Conservation (phyloP, 2,797 vertebrate genomes). For the Lates japonicus region DNA sequence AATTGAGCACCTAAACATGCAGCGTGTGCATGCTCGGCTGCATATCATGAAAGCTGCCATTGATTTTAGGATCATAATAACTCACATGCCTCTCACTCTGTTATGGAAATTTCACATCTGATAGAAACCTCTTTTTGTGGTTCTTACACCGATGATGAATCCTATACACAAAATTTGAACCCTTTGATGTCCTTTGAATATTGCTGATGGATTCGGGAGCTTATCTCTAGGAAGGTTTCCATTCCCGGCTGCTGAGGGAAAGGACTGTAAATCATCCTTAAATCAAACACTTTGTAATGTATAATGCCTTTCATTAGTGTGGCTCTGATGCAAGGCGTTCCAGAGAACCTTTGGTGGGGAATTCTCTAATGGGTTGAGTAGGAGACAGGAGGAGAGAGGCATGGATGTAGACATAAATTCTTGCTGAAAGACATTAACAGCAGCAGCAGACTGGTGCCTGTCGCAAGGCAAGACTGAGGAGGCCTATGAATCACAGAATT, state of each 20-base stretch:
- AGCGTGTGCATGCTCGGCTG: conserved; percentile 37
- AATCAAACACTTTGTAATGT: conserved; percentile 86
- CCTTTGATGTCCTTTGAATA: conserved; percentile 83
- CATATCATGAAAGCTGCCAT: conserved; percentile 66
- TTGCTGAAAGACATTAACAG: conserved; percentile 77
- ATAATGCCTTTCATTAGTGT: conserved; percentile 84
- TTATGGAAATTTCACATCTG: conserved; percentile 80
- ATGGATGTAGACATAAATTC: conserved; percentile 79
- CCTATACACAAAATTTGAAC: conserved; percentile 74
- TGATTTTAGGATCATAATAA: conserved; percentile 72
- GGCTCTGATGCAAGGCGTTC: conserved; percentile 78
- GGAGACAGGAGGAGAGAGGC: conserved; percentile 72
- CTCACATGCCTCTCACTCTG: conserved; percentile 66
- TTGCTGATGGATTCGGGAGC: conserved; percentile 66
- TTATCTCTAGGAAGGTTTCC: conserved; percentile 73
- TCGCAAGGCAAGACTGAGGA: conserved; percentile 64
- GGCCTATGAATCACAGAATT: conserved; percentile 76
- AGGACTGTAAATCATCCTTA: conserved; percentile 82
- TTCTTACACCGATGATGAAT: conserved; percentile 57
- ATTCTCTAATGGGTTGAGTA: conserved; percentile 77
- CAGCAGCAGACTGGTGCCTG: conserved; percentile 72
- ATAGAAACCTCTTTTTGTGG: conserved; percentile 68
- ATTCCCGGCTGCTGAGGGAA: conserved; percentile 57
- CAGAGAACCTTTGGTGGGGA: conserved; percentile 69
- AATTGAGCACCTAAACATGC: conserved; percentile 46